Percentiles rank a stretch among this genome's conserved stretches.
Evolutionary conservation across 1,140 invertebrate species (phyloP).

Genomic region (Nasonia vitripennis): DNA sequence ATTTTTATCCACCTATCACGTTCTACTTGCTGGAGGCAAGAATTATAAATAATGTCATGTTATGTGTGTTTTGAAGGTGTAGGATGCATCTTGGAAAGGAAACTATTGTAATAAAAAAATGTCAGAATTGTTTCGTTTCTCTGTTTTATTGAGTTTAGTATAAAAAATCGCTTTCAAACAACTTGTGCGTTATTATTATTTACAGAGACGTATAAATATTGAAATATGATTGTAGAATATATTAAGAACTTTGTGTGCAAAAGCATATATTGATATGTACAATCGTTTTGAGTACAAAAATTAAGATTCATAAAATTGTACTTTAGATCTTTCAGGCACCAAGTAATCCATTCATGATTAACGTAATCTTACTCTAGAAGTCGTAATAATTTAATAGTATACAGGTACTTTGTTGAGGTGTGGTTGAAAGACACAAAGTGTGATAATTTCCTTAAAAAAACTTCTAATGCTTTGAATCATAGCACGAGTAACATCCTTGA

Average conservation of each 20-base stretch:
- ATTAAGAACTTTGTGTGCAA: conserved; percentile 23
- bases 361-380: conserved; percentile 33
- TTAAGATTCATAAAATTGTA: conserved; percentile 10
- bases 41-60: conserved; percentile 55
- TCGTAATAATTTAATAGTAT: conserved; percentile 13
- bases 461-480: conserved; percentile 29
- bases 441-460: conserved; percentile 30
- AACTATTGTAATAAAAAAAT: conserved; percentile 27
- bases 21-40: conserved; percentile 64
- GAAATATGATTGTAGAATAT: conserved; percentile 21
- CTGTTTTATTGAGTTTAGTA: conserved; percentile 30
- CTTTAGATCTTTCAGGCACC: conserved; percentile 32
- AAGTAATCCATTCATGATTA: conserved; percentile 24
- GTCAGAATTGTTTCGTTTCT: neutral
- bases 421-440: conserved; percentile 41
- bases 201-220: conserved; percentile 34
- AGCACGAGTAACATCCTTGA: conserved; percentile 23
- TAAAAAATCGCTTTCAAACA: conserved; percentile 31
- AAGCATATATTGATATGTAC: conserved; percentile 14
- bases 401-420: conserved; percentile 55
- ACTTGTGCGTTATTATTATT: conserved; percentile 5
- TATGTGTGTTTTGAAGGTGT: neutral
- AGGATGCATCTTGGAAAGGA: conserved; percentile 11
- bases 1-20: conserved; percentile 2
- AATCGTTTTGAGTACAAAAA: conserved; percentile 9